Conservation (phyloP, 30 jellyfish, hydroid and myxozoan genomes). For the Haliclystus octoradiatus region DNA sequence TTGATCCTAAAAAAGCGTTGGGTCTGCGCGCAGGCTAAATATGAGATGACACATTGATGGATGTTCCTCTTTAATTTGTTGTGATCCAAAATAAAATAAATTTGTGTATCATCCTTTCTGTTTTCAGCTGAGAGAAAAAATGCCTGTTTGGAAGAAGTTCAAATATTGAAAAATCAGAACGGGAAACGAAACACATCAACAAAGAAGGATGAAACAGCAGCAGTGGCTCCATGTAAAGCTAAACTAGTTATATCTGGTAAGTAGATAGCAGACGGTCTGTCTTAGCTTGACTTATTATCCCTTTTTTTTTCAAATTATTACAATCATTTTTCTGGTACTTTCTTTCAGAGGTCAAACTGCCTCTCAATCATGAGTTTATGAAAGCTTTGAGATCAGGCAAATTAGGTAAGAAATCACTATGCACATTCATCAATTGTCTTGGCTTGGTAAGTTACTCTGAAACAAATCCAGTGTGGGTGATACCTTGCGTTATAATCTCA, state of each 20-base stretch:
- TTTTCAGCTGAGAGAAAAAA: conserved; percentile 78
- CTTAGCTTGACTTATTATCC: background rate
- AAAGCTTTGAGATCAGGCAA: conserved; percentile 91
- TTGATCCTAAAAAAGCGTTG: too few species aligned
- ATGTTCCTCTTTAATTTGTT: too few species aligned
- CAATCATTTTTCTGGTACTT: background rate
- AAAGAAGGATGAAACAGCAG: background rate
- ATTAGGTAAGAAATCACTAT: conserved; percentile 55
- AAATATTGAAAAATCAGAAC: conserved; percentile 37
- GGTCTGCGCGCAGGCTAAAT: too few species aligned
- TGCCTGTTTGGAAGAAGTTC: conserved; percentile 94
- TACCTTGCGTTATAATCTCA: too few species aligned
- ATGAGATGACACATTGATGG: too few species aligned
- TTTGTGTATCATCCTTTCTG: background rate
- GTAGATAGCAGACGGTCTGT: background rate
- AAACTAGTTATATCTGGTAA: conserved; percentile 66
- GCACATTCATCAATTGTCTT: background rate
- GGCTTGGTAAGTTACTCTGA: too few species aligned
- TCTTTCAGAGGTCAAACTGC: conserved; percentile 69
- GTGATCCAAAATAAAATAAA: background rate
- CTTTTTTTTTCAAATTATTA: background rate
- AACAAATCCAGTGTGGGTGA: too few species aligned
- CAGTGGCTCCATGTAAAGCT: conserved; percentile 86
- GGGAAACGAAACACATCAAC: conserved; percentile 2
- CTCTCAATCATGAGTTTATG: conserved; percentile 86